Evolutionary conservation across 1,140 invertebrate genomes (phyloP), one percentile per base, ranked within the genome.

Genomic region (Steinernema feltiae): DNA sequence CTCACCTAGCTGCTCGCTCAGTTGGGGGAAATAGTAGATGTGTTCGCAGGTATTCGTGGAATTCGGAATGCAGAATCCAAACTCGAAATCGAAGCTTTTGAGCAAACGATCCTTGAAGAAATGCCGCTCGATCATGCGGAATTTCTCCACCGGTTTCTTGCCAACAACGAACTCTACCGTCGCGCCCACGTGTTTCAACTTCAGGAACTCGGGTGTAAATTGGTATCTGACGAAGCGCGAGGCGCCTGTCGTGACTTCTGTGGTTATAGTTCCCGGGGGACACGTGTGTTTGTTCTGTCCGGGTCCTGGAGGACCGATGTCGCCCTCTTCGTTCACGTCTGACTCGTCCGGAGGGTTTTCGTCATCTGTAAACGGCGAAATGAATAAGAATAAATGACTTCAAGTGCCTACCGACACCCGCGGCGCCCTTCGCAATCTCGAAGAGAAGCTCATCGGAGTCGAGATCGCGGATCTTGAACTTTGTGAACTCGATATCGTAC

Each of bases 61-160:
- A 86, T 95, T 93, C 31, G 96, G 96, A 88, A 99, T 98, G 85
- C 95, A 98, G 88, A 97, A 99, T 63, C 95, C 95, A 90, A 99
- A 99, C 87, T 98, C 94, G 90, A 99, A 99, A 87, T 99, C 96
- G 89, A 98, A 99, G n/a, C 93, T 96, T 88, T 99, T 99, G 15
- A 99, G 89, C 63, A 97, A 87, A 75, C 91, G 92, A 82, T 98
- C 94, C 69, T 93, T 90, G 87, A 98, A 99, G 88, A 94, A 98
- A 87, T 98, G 95, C 31, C 93, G 91, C 87, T 99, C 96, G 81
- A 99, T 97, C 96, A 99, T 99, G 69, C 95, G 90, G 87, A 99
- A 98, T 86, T 95, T 94, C 80, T 93, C 94, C 0, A 98, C 93
- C 46, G 94, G 92, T 81, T 92, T 91, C 78, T 91, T 89, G 32